Percentiles rank a stretch among this genome's conserved stretches.
phyloP scores from a whole-genome alignment of 2,888 invertebrate species.

The Agrochola circellaris region DNA sequence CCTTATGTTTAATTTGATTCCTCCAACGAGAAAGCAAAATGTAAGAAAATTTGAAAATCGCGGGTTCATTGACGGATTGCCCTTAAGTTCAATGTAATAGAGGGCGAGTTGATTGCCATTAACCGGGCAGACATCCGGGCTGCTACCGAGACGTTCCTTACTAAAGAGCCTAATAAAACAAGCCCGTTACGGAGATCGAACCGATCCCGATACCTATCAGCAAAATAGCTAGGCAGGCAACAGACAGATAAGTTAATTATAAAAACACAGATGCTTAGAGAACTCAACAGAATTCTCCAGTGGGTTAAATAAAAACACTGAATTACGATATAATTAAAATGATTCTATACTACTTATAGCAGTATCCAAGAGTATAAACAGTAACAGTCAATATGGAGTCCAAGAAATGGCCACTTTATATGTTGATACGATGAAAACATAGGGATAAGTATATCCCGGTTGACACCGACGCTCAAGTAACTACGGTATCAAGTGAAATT shows the following conservation, averaged over 20 bases:
- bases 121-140: background rate
- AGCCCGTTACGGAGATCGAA: background rate
- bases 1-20: background rate
- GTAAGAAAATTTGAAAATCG: no score
- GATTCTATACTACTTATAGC: background rate
- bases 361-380: background rate
- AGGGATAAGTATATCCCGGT: background rate
- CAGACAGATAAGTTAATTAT: background rate
- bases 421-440: conserved; percentile 13
- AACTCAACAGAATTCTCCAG: background rate
- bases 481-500: conserved; percentile 31
- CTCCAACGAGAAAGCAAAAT: no score
- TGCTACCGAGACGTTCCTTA: background rate
- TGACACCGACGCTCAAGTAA: background rate
- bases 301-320: background rate
- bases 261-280: background rate
- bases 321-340: background rate
- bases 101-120: no score
- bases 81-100: background rate
- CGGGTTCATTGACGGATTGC: no score
- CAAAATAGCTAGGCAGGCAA: background rate
- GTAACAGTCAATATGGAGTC: background rate
- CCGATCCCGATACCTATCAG: no score
- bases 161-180: background rate
- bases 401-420: conserved; percentile 20